Percentiles rank a stretch among this genome's conserved stretches.
Evolutionary conservation across 2,113 vertebrate species (phyloP).

Genomic region (Notothenia coriiceps): DNA sequence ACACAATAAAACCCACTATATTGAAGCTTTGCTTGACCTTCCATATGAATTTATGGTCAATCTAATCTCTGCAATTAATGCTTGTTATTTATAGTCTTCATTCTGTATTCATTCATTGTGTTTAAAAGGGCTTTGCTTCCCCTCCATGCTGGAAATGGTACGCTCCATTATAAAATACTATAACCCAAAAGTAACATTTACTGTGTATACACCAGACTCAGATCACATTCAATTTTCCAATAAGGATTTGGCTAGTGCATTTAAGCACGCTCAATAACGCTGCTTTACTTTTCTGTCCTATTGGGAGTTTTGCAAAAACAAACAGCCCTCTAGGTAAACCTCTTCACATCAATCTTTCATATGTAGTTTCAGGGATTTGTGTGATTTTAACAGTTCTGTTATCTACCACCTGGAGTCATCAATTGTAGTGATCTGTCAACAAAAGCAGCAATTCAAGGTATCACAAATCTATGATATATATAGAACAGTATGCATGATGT

Average conservation of each 20-base stretch:
- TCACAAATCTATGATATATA: constrained; percentile 6
- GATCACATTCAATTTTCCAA: background rate
- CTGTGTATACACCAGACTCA: background rate
- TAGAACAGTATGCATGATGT: too few species aligned
- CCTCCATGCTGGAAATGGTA: background rate
- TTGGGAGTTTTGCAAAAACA: constrained; percentile 18
- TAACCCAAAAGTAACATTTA: background rate
- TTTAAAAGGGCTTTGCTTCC: background rate
- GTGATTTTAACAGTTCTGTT: constrained; percentile 17
- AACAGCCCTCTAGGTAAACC: constrained; percentile 11
- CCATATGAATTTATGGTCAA: background rate
- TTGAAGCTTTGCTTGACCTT: background rate
- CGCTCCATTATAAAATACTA: background rate
- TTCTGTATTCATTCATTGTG: background rate
- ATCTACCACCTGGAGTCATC: constrained; percentile 8
- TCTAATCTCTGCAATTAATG: background rate
- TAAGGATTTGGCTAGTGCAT: background rate
- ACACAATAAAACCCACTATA: background rate
- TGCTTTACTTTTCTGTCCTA: constrained; percentile 11
- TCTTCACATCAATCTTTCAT: constrained; percentile 37
- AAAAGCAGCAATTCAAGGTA: constrained; percentile 3
- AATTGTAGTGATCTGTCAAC: constrained; percentile 1
- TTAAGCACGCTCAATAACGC: background rate
- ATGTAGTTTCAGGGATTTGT: constrained; percentile 28
- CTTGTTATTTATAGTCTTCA: background rate